Conservation (phyloP, 2,888 invertebrate genomes). For the Arrhopalites spinosus region DNA sequence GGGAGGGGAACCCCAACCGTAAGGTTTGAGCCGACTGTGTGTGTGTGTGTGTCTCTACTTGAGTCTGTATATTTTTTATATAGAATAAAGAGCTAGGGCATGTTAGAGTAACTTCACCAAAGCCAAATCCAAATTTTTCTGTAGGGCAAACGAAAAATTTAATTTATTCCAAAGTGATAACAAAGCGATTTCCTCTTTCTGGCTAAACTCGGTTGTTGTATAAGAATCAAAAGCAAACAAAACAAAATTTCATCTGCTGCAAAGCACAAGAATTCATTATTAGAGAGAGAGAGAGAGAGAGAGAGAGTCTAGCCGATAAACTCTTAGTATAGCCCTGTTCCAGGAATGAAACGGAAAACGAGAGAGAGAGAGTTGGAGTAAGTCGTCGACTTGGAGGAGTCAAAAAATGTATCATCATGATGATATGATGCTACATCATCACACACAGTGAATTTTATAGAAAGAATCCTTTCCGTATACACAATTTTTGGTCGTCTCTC, state of each 20-base stretch:
- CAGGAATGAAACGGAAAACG: slow-evolving; percentile 1
- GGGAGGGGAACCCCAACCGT: slow-evolving; percentile 27
- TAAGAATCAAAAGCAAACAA: slow-evolving; percentile 52
- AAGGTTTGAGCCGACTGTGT: background rate
- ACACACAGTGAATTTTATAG: background rate
- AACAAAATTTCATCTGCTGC: slow-evolving; percentile 40
- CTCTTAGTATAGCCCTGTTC: background rate
- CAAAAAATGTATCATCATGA: background rate
- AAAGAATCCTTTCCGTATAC: background rate
- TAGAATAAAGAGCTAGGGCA: slow-evolving; percentile 21
- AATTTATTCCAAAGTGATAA: slow-evolving; percentile 57
- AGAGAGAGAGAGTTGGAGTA: background rate
- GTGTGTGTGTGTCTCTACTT: background rate
- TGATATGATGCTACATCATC: background rate
- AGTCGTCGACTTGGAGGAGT: slow-evolving; percentile 1
- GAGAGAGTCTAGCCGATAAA: background rate
- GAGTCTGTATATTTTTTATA: background rate
- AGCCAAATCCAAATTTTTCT: slow-evolving; percentile 48
- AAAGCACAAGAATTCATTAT: slow-evolving; percentile 38
- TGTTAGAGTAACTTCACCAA: slow-evolving; percentile 18
- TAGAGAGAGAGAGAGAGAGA: background rate
- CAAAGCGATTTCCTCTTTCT: slow-evolving; percentile 53
- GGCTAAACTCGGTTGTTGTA: slow-evolving; percentile 40
- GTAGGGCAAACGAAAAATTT: slow-evolving; percentile 56
- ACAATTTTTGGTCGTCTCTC: background rate